phyloP scores from a whole-genome alignment of 2,797 vertebrate species.

The Spondyliosoma cantharus region DNA sequence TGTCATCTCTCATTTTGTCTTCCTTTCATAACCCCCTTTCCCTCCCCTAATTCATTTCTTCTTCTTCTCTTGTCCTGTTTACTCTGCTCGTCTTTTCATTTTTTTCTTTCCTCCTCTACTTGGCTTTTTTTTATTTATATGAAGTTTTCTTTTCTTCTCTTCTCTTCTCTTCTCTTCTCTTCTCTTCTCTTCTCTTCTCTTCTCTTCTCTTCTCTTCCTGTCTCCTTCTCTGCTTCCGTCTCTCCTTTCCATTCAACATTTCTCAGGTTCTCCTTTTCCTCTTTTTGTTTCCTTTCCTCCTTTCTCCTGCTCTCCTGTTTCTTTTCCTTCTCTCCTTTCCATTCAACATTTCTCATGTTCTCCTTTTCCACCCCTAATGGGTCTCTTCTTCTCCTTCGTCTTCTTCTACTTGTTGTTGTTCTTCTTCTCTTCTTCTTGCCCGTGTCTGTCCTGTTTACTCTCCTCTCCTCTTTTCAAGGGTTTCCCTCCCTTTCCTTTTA shows the following conservation, averaged over 20 bases:
- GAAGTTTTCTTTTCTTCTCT: background rate
- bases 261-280: background rate
- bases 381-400: too few species aligned
- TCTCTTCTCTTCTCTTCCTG: background rate
- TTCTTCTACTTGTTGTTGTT: too few species aligned
- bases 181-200: background rate
- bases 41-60: background rate
- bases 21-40: background rate
- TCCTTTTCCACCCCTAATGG: too few species aligned
- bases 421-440: background rate
- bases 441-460: background rate
- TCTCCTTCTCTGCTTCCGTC: background rate
- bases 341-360: too few species aligned
- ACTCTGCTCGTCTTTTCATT: background rate
- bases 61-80: background rate
- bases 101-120: background rate
- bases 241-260: background rate
- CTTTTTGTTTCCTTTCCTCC: background rate
- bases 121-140: too few species aligned
- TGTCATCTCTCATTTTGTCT: background rate
- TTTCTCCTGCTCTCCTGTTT: too few species aligned
- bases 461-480: background rate
- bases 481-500: background rate
- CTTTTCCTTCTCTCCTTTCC: background rate
- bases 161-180: background rate